Base-by-base conservation (phyloP, 2,113 vertebrate species). In the Sclerurus mexicanus region DNA sequence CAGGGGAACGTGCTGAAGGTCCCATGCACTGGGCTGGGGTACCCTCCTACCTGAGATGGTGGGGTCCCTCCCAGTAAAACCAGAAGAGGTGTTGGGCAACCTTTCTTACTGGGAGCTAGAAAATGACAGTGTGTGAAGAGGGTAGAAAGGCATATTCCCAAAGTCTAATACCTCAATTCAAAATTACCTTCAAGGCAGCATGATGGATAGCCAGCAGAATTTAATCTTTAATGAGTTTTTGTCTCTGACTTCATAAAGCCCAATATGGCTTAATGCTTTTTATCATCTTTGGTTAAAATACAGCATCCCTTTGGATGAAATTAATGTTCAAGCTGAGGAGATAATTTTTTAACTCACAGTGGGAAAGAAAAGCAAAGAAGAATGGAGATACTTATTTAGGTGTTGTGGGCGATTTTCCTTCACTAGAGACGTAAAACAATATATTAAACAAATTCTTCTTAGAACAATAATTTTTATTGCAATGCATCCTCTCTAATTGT, bases 191-290 rank as follows among this genome's bases (percentile, higher is more conserved):
- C 20, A 73, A 83, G 77, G 66, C 73, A 94, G 55, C 18, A 13
- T 64, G 85, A 86, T 78, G 46, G 42, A 74, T 80, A 93, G 66
- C 46, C 52, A 55, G 55, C 35, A 69, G 87, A 73, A 94, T 86
- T 91, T 87, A 85, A 89, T 90, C 63, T 83, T 90, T 85, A 93
- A 83, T 71, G 66, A 89, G 39, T 78, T 85, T 69, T 66, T 42
- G 83, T 76, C 53, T 89, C 83, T 80, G 67, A 52, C 74, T 89
- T 82, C 73, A 74, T 91, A 62, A 85, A 94, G 24, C 23, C 7
- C 18, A 18, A 20, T 37, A 6, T 39, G 40, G 30, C n/a, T 78
- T 85, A 73, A 85, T 74, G 12, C 22, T 17, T 85, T 89, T 76
- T 69, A 90, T 90, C 9, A 7, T 79, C 33, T 71, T 84, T 67